These are phyloP conservation scores for Cynodonichthys magdalenae DNA, from an alignment of 2,797 vertebrate genomes.

Conservation along the genomic window DNA sequence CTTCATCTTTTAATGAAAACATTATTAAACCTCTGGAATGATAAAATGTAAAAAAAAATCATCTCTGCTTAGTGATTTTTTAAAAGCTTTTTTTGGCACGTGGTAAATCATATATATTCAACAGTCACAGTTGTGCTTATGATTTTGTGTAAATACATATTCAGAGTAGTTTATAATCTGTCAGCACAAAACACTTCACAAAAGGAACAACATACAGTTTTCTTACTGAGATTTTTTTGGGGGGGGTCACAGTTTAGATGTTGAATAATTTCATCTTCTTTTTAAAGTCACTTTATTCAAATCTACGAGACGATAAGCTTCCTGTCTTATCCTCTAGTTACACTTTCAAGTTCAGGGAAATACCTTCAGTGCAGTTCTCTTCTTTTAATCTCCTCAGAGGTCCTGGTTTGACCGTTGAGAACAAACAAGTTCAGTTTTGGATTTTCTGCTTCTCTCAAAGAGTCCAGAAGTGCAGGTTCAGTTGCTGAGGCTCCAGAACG, in stretches of 20 bases:
- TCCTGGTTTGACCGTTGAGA: slow-evolving; percentile 33
- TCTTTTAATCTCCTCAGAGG: slow-evolving; percentile 33
- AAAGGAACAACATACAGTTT: slow-evolving; percentile 36
- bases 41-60: slow-evolving; percentile 1
- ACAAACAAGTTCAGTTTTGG: slow-evolving; percentile 9
- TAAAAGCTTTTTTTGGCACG: slow-evolving; percentile 14
- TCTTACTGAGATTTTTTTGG: slow-evolving; percentile 4
- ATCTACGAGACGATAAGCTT: slow-evolving; percentile 39
- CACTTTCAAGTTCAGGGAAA: slow-evolving; percentile 36
- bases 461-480: slow-evolving; percentile 90
- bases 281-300: slow-evolving; percentile 4
- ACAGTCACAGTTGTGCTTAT: slow-evolving; percentile 17
- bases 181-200: slow-evolving; percentile 54
- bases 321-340: slow-evolving; percentile 37
- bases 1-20: slow-evolving; percentile 17
- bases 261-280: slow-evolving; percentile 16
- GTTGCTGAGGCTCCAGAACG: slow-evolving; percentile 83
- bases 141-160: slow-evolving; percentile 30
- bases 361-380: slow-evolving; percentile 21
- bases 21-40: background rate
- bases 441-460: slow-evolving; percentile 68
- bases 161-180: slow-evolving; percentile 39
- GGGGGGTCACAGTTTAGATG: slow-evolving; percentile 31
- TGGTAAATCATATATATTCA: background rate
- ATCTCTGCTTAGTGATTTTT: background rate